Evolutionary conservation across 2,797 vertebrate genomes (phyloP), one percentile per base, ranked within the genome.

Genomic region (Gymnothorax reevesii): DNA sequence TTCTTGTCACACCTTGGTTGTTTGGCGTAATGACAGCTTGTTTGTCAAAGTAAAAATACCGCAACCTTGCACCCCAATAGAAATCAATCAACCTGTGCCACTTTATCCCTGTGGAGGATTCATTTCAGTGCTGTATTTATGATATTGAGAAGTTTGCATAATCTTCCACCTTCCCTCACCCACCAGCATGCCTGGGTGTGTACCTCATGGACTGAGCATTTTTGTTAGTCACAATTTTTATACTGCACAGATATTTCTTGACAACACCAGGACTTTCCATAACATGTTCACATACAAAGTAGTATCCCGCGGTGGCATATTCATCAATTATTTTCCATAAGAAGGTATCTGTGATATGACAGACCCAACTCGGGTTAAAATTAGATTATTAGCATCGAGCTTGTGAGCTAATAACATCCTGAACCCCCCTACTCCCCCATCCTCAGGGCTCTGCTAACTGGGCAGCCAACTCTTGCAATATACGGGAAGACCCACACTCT

Each of bases 81-180:
- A 94, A 95, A 96, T 96, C 95, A 96, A 96, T 96, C 96, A 96
- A 93, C 93, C 93, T 86, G 92, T 92, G 94, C 92, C 87, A 94
- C 93, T 93, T 92, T 92, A 91, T 90, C 93, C 93, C 93, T 93
- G 91, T 88, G 84, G 88, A 89, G 94, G 94, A 94, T 93, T 93
- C 88, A 89, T 93, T 91, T 92, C 91, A 87, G 93, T 91, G 91
- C 92, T 91, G 93, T 94, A 95, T 95, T 94, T 96, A 95, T 96
- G 95, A 95, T 80, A 71, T 89, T 88, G 93, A 91, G 92, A 94
- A 92, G 94, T 96, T 95, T 95, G 95, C 94, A 95, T 95, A 95
- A 95, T 93, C 92, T 90, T 62, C 90, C 87, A 95, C 93, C 92
- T 90, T 62, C 90, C 87, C 88, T 60, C 75, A 89, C 89, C 82